Evolutionary conservation across 2,888 invertebrate genomes (phyloP).

Genomic region (Calameuta pallipes): DNA sequence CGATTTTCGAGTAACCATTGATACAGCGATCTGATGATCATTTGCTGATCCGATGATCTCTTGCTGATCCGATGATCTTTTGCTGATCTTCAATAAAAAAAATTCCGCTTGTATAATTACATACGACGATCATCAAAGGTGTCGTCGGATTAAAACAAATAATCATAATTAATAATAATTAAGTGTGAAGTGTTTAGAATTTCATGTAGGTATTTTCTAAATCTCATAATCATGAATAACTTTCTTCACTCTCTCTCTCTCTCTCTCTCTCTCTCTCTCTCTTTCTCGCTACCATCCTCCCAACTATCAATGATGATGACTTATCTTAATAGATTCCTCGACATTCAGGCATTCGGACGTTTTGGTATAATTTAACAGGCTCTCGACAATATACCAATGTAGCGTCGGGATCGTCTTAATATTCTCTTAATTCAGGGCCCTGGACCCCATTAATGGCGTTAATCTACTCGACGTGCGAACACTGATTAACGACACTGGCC

Average conservation of each 20-base stretch:
- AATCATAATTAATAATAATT: background rate
- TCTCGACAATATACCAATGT: constrained; percentile 19
- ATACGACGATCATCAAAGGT: background rate
- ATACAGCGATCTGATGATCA: background rate
- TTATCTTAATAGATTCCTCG: constrained; percentile 56
- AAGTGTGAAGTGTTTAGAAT: background rate
- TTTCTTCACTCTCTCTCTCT: background rate
- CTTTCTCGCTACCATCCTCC: background rate
- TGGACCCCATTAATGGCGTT: constrained; percentile 47
- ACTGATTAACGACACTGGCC: constrained; percentile 40
- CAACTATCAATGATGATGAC: constrained; percentile 24
- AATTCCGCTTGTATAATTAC: background rate
- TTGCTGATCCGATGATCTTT: too few relatives aligned
- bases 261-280: background rate
- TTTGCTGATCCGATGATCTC: background rate
- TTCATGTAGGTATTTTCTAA: background rate
- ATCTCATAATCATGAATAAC: background rate
- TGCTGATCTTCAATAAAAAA: background rate
- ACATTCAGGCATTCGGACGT: constrained; percentile 9
- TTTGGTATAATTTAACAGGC: constrained; percentile 48
- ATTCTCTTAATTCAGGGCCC: constrained; percentile 48
- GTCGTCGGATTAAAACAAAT: background rate
- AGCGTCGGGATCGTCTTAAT: constrained; percentile 31
- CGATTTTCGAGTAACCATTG: background rate
- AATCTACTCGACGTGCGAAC: constrained; percentile 45